Conservation (phyloP, 2,797 vertebrate species). For the Ataeniobius toweri region DNA sequence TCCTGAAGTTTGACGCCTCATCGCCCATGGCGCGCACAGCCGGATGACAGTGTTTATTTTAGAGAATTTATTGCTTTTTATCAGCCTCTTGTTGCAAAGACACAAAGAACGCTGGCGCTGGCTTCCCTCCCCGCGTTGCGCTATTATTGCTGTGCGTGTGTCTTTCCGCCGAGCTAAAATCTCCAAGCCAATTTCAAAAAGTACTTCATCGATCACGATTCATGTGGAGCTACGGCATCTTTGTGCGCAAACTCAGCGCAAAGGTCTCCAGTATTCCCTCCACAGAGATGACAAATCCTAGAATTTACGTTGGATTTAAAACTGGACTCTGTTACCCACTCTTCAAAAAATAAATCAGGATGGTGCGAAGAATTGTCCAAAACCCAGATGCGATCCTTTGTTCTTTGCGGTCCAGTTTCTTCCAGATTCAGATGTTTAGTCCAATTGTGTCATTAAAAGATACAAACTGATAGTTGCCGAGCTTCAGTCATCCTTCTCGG, state of each 20-base stretch:
- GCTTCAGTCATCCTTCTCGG: constrained; percentile 54
- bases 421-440: constrained; percentile 39
- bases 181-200: constrained; percentile 69
- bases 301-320: constrained; percentile 39
- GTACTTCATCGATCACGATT: constrained; percentile 56
- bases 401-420: constrained; percentile 41
- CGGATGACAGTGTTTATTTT: constrained; percentile 68
- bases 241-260: constrained; percentile 48
- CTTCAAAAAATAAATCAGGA: constrained; percentile 13
- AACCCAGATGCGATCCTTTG: constrained; percentile 47
- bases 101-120: constrained; percentile 61
- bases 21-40: constrained; percentile 77
- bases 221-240: constrained; percentile 55
- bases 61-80: constrained; percentile 78
- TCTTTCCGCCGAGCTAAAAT: constrained; percentile 60
- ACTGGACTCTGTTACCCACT: constrained; percentile 47
- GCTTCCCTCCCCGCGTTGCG: constrained; percentile 28
- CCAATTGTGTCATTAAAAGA: constrained; percentile 55
- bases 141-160: constrained; percentile 74
- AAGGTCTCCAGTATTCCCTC: constrained; percentile 62
- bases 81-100: constrained; percentile 76
- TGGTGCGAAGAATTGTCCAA: constrained; percentile 36
- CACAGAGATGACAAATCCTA: constrained; percentile 60
- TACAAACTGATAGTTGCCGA: constrained; percentile 49
- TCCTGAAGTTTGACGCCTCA: constrained; percentile 79